These are phyloP conservation scores for Fopius arisanus DNA, from an alignment of 1,140 invertebrate species.

Conservation along the genomic window DNA sequence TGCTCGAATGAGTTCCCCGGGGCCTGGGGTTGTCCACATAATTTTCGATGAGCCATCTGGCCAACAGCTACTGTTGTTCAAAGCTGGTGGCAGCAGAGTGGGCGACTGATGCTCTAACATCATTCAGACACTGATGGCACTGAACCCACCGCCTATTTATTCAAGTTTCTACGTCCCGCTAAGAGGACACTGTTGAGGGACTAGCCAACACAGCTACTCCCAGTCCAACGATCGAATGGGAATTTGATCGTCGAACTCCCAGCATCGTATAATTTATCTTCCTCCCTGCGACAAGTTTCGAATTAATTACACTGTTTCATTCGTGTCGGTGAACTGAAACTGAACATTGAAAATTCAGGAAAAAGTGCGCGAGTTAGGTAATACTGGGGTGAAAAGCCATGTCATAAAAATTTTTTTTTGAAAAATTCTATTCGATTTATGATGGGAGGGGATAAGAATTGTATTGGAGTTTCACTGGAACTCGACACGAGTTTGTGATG, in stretches of 20 bases:
- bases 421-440: too few species aligned
- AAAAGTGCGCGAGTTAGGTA: too few species aligned
- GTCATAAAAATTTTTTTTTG: too few species aligned
- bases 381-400: too few species aligned
- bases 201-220: slow-evolving; percentile 8
- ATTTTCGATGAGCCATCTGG: slow-evolving; percentile 70
- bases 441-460: too few species aligned
- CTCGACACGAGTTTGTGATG: too few species aligned
- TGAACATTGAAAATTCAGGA: too few species aligned
- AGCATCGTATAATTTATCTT: neutral
- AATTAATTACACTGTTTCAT: neutral
- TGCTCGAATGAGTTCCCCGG: slow-evolving; percentile 76
- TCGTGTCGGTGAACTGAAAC: too few species aligned
- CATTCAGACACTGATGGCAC: slow-evolving; percentile 15
- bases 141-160: neutral
- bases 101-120: slow-evolving; percentile 59
- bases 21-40: slow-evolving; percentile 69
- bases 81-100: slow-evolving; percentile 76
- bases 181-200: neutral
- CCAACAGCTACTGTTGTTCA: slow-evolving; percentile 82
- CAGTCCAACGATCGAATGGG: slow-evolving; percentile 2
- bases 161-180: slow-evolving; percentile 2
- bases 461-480: too few species aligned
- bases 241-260: slow-evolving; percentile 1
- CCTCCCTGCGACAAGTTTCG: neutral